Conservation (phyloP, 1,140 invertebrate species). For the Drosophila sulfurigaster region DNA sequence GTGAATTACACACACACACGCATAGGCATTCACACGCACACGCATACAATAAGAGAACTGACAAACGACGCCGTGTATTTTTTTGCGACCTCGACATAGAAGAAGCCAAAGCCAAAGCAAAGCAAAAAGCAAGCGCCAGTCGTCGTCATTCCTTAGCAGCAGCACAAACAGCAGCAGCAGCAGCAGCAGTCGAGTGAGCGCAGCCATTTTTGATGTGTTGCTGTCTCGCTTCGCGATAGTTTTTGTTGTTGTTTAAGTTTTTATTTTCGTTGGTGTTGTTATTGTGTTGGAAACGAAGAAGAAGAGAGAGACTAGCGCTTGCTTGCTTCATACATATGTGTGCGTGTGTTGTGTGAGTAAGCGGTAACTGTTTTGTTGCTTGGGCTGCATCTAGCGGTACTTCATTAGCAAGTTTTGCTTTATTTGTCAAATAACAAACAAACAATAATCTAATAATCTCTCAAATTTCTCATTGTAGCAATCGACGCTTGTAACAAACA, state of each 20-base stretch:
- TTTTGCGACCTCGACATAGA: constrained; percentile 72
- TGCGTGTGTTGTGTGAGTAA: constrained; percentile 15
- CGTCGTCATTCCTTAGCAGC: constrained; percentile 51
- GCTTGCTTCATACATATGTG: too few relatives aligned
- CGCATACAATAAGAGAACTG: constrained; percentile 15
- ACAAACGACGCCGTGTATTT: constrained; percentile 56
- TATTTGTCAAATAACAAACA: not conserved
- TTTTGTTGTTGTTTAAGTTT: constrained; percentile 30
- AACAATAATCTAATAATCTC: not conserved
- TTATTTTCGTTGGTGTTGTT: constrained; percentile 20
- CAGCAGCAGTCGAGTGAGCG: constrained; percentile 34
- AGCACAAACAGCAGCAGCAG: constrained; percentile 20
- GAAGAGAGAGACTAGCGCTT: not conserved
- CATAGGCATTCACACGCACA: constrained; percentile 15
- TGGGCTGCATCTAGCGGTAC: constrained; percentile 6
- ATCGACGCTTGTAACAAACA: constrained; percentile 23
- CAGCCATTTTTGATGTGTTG: constrained; percentile 48
- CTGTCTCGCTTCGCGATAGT: constrained; percentile 35
- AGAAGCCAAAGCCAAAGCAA: constrained; percentile 57
- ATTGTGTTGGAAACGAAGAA: constrained; percentile 44
- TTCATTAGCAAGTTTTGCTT: not conserved
- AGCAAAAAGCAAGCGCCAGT: constrained; percentile 25
- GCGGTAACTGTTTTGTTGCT: constrained; percentile 1
- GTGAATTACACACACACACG: constrained; percentile 40
- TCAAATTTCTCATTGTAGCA: constrained; percentile 16